Evolutionary conservation across 2,113 vertebrate genomes (phyloP).

Genomic region (Xenotilapia caudafasciata): DNA sequence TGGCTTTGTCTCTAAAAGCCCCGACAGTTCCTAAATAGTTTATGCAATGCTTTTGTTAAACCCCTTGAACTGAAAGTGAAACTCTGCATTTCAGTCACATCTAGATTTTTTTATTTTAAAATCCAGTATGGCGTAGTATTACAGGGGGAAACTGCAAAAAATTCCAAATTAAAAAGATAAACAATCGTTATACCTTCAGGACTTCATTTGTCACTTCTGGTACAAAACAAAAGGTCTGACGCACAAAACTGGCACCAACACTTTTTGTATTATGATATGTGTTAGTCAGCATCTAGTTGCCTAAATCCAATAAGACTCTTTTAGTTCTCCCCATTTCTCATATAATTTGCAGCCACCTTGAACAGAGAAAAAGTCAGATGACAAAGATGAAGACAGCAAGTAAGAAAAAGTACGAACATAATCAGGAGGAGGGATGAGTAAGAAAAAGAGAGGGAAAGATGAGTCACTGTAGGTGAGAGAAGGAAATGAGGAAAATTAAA

Average conservation of each 20-base stretch:
- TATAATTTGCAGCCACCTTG: rapidly evolving
- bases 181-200: rapidly evolving
- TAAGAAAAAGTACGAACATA: neutral
- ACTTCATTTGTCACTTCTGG: neutral
- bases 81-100: neutral
- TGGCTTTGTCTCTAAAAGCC: neutral
- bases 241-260: neutral
- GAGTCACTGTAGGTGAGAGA: neutral
- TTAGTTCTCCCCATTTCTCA: neutral
- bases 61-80: neutral
- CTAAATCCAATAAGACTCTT: neutral
- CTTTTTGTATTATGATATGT: neutral
- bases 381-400: neutral
- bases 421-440: neutral
- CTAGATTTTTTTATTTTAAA: neutral
- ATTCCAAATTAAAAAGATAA: neutral
- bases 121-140: neutral
- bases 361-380: neutral
- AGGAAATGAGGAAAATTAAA: neutral
- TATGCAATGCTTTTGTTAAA: neutral
- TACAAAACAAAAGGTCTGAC: neutral
- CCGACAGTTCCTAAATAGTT: rapidly evolving
- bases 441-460: neutral
- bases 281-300: neutral
- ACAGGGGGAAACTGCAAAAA: neutral